Evolutionary conservation across 1,140 invertebrate species (phyloP).

Genomic region (Nasonia giraulti): DNA sequence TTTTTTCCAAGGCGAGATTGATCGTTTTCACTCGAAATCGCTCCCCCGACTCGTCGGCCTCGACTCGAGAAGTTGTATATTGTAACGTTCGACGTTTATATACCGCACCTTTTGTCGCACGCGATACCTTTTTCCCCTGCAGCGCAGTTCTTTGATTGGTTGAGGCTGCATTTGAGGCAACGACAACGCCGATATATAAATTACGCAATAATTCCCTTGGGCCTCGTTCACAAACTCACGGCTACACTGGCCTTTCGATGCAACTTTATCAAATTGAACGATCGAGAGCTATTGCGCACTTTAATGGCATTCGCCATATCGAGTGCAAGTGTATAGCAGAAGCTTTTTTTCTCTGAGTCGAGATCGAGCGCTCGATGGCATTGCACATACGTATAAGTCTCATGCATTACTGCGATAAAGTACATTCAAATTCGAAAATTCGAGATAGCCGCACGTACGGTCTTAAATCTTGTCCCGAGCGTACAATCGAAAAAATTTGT

Average conservation of each 20-base stretch:
- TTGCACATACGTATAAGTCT: too few relatives aligned
- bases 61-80: neutral
- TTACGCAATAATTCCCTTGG: conserved; percentile 4
- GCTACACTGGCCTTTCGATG: neutral
- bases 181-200: neutral
- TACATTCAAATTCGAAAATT: too few relatives aligned
- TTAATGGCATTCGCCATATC: too few relatives aligned
- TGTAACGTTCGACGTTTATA: neutral
- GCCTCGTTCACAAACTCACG: neutral
- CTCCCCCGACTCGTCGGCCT: neutral
- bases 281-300: neutral
- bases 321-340: too few relatives aligned
- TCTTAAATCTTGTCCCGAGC: too few relatives aligned
- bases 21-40: too few relatives aligned
- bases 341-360: too few relatives aligned
- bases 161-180: neutral
- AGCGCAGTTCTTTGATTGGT: neutral
- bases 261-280: neutral
- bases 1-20: too few relatives aligned
- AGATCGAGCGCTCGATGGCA: too few relatives aligned
- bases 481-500: too few relatives aligned
- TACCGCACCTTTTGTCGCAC: neutral
- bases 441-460: too few relatives aligned
- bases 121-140: neutral
- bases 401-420: too few relatives aligned